Evolutionary conservation across 1,140 invertebrate species (phyloP).

Genomic region (Odontomachus brunneus): DNA sequence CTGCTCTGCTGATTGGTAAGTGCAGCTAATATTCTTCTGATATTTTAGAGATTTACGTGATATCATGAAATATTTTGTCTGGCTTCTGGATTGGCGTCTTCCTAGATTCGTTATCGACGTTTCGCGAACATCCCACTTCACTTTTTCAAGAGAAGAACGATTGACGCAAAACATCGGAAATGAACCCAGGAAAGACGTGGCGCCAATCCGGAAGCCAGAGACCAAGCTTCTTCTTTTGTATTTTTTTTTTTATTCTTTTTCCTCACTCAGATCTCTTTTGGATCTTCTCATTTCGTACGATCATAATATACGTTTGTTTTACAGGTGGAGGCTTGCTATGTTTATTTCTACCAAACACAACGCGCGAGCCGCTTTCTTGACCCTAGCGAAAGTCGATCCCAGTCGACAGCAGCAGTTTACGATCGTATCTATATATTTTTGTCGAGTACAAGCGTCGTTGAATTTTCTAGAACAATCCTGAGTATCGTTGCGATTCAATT

Average conservation of each 20-base stretch:
- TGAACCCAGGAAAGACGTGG: too few species aligned
- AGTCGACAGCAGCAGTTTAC: constrained; percentile 41
- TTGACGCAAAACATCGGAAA: too few species aligned
- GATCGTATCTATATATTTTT: constrained; percentile 37
- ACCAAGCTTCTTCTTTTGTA: too few species aligned
- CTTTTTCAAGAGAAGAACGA: too few species aligned
- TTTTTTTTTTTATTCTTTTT: constrained; percentile 15
- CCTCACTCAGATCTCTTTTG: neutral
- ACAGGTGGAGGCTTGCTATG: constrained; percentile 92
- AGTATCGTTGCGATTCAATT: neutral
- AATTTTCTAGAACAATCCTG: neutral
- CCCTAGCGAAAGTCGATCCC: constrained; percentile 67
- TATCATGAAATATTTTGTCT: too few species aligned
- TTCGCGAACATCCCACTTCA: too few species aligned
- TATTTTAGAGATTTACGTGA: too few species aligned
- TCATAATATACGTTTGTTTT: constrained; percentile 67
- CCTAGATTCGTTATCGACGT: too few species aligned
- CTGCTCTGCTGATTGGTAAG: constrained; percentile 90
- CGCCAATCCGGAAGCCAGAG: too few species aligned
- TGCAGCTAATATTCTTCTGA: neutral
- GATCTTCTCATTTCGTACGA: constrained; percentile 14
- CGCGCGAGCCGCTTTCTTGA: constrained; percentile 92
- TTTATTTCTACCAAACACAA: constrained; percentile 94
- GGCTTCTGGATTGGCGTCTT: too few species aligned
- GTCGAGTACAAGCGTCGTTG: constrained; percentile 10